Percentiles rank a stretch among this genome's conserved stretches.
Evolutionary conservation across 2,797 vertebrate species (phyloP).

Genomic region (Heliangelus exortis): DNA sequence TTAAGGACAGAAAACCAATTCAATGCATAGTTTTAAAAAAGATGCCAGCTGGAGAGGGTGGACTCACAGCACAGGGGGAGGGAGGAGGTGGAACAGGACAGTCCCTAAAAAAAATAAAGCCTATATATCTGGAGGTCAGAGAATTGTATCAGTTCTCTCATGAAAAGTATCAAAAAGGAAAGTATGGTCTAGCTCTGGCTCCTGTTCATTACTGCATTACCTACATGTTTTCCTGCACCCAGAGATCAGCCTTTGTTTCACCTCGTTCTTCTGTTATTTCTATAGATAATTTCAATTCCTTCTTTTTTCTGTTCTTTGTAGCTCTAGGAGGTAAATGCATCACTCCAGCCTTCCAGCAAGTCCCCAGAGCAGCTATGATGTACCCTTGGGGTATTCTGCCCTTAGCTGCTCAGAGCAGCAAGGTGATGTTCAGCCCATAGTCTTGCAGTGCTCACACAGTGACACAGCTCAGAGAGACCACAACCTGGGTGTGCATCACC

Average conservation of each 20-base stretch:
- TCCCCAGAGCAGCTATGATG: rapidly evolving
- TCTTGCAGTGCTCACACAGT: rapidly evolving
- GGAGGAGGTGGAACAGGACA: neutral
- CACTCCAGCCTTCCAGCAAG: neutral
- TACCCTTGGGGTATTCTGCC: neutral
- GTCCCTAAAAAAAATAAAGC: neutral
- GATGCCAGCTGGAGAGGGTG: neutral
- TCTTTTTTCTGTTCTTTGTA: neutral
- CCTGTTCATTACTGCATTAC: neutral
- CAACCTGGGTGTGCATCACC: rapidly evolving
- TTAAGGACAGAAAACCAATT: neutral
- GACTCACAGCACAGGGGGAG: neutral
- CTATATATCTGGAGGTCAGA: neutral
- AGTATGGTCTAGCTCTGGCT: neutral
- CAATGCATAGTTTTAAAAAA: neutral
- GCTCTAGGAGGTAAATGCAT: neutral
- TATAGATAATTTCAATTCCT: neutral
- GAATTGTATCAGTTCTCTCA: neutral
- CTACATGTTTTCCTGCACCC: neutral
- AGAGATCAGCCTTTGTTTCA: neutral
- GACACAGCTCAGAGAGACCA: neutral
- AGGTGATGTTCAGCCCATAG: neutral
- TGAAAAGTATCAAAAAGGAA: neutral
- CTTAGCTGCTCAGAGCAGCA: neutral
- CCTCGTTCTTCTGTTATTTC: neutral